Evolutionary conservation across 2,888 invertebrate genomes (phyloP).

Genomic region (Seladonia tumulorum): DNA sequence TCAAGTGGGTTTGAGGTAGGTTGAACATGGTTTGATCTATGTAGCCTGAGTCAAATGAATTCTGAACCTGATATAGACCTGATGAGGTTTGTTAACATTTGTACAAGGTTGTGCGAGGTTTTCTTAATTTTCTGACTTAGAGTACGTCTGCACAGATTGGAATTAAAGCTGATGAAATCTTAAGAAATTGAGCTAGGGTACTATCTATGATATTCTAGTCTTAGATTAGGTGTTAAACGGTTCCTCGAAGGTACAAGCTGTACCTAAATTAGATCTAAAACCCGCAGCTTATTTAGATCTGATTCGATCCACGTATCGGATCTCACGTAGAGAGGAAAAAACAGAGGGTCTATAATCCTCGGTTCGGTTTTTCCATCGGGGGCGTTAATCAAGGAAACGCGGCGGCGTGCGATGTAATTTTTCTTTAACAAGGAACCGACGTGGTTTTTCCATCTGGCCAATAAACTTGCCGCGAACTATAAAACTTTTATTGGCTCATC

Average conservation of each 20-base stretch:
- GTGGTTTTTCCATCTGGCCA: constrained; percentile 2
- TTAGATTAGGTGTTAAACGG: no score
- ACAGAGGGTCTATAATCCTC: not conserved
- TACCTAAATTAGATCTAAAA: not conserved
- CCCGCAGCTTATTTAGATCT: not conserved
- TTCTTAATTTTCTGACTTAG: no score
- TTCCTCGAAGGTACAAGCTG: not conserved
- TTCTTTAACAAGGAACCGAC: constrained; percentile 5
- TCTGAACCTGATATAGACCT: no score
- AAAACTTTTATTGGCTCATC: constrained; percentile 41
- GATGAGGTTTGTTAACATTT: no score
- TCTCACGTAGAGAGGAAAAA: not conserved
- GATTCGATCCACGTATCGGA: not conserved
- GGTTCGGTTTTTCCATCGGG: not conserved
- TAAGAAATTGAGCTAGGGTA: no score
- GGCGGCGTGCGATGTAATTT: not conserved
- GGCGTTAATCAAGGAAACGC: not conserved
- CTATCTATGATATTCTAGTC: no score
- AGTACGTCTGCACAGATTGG: no score
- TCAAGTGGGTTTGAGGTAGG: no score
- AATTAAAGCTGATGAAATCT: no score
- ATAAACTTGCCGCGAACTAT: constrained; percentile 33
- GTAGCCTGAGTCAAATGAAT: no score
- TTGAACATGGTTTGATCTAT: no score
- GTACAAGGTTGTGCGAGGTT: no score